Conservation (phyloP, 2,888 invertebrate genomes). For the Microplitis manilae region DNA sequence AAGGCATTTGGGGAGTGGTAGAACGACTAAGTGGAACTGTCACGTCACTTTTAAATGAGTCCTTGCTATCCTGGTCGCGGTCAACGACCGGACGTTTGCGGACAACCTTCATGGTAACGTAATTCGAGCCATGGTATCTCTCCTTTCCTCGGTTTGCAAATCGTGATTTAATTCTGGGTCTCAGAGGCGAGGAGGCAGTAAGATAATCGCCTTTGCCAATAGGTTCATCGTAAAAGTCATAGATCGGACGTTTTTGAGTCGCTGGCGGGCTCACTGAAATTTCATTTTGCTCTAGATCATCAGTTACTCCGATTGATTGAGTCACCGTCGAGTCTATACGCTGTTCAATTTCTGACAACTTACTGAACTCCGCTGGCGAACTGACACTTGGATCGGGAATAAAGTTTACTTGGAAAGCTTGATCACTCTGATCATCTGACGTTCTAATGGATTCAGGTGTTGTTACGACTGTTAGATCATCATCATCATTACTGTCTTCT, state of each 20-base stretch:
- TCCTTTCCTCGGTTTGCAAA: slow-evolving; percentile 35
- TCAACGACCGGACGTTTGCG: slow-evolving; percentile 33
- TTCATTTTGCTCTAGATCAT: slow-evolving; percentile 37
- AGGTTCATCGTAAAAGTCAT: slow-evolving; percentile 29
- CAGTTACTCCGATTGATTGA: background rate
- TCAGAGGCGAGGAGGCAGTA: slow-evolving; percentile 23
- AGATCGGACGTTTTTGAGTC: slow-evolving; percentile 17
- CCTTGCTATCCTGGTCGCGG: slow-evolving; percentile 31
- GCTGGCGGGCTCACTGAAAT: slow-evolving; percentile 22
- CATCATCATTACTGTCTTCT: slow-evolving; percentile 19
- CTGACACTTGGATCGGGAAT: slow-evolving; percentile 11
- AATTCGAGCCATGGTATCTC: slow-evolving; percentile 32
- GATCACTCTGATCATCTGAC: background rate
- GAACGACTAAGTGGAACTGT: slow-evolving; percentile 21
- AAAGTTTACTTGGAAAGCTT: slow-evolving; percentile 9
- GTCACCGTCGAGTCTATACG: background rate
- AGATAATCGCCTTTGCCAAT: slow-evolving; percentile 27
- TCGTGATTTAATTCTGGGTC: slow-evolving; percentile 33
- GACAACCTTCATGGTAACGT: slow-evolving; percentile 41
- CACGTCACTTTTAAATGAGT: slow-evolving; percentile 32
- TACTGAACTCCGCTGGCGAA: slow-evolving; percentile 4
- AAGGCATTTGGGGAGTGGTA: slow-evolving; percentile 23
- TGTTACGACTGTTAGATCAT: background rate
- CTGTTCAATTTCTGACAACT: background rate
- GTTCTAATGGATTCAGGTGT: background rate